Base-by-base conservation (phyloP, 2,113 vertebrate genomes). In the Ameiurus melas region DNA sequence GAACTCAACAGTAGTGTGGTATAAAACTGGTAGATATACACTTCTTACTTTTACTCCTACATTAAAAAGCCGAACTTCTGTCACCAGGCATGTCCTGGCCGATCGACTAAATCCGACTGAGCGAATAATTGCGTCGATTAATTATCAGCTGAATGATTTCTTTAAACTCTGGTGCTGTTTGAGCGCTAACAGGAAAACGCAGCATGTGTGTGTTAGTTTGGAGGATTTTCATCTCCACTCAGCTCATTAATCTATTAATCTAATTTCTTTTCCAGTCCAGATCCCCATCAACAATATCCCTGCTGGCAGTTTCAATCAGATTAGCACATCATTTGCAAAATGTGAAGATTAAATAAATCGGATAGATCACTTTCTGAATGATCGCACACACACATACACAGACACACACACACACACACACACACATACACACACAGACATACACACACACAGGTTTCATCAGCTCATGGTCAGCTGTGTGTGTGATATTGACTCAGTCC, bases 181-280 rank as follows among this genome's bases (percentile, higher is more conserved):
- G 8, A 62, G 22, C 22, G 22, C 60, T 62, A 22, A 62, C 20
- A 9, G 60, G 4, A 47, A 47, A 79, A 55, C 22, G 25, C 10
- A 1, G 14, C 14, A 0, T 75, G 57, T 79, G 75, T 87, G 57
- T 87, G 81, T 92, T 90, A 90, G 88, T 92, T 91, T 91, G 80
- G 64, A 78, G 86, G 71, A 81, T 87, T 64, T 90, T 89, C 79
- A 66, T 84, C 80, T 89, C 88, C 89, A 89, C 90, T 85, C 86
- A 87, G 85, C 27, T 88, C 90, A 91, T 92, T 92, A 89, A 91
- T 92, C 90, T 90, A 91, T 92, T 92, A 91, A 91, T 92, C 90
- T 88, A 64, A 90, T 92, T 91, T 87, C 64, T 82, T 78, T 82
- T 86, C 66, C 85, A 87, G 90, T 89, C 88, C 90, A 85, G 89